Base-by-base conservation (phyloP, 2,888 invertebrate species). In the Xestia rhomboidea region DNA sequence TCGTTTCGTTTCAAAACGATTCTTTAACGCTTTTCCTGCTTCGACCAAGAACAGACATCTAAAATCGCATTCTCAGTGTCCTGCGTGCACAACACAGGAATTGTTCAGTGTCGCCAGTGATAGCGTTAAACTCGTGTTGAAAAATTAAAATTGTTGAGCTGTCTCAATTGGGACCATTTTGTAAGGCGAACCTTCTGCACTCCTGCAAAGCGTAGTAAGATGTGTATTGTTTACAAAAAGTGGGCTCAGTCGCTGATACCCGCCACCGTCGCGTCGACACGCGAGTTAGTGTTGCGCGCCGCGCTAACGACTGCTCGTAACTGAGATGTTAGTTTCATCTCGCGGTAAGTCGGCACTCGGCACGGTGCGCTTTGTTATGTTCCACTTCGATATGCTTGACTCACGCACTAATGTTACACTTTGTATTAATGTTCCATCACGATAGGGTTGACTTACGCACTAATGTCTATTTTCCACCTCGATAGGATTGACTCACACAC, bases 271-370 rank as follows among this genome's bases (percentile, higher is more conserved):
- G n/a, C 21, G 46, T 6, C 1, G 27, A 21, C 15, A 24, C 41
- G 54, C 41, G 69, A 34, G 2, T 24, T 24, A 62, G 13, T 24
- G 3, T 10, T 27, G 46, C 38, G 11, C 77, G 24, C 24, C 27
- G 41, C 30, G 13, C 71, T 77, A 64, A 38, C 38, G 38, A 64
- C 46, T 68, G n/a, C 49, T 63, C 24, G 49, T 49, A 30, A 41
- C 72, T 54, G 68, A 66, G 38, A 66, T 69, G 57, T 83, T 60
- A 60, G 71, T 78, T 78, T 27, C 60, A 54, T 83, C 24, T 62
- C 34, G 68, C 21, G 41, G 62, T 76, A 38, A 38, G 27, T 27
- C 51, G 62, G 11, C n/a, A 27, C 24, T 27, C 51, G 62, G 11
- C 13, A 27, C 24, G 51, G 24, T 24, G 51, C 44, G 66, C 41